Evolutionary conservation across 2,888 invertebrate genomes (phyloP), one percentile per base, ranked within the genome.

Genomic region (Griposia aprilina): DNA sequence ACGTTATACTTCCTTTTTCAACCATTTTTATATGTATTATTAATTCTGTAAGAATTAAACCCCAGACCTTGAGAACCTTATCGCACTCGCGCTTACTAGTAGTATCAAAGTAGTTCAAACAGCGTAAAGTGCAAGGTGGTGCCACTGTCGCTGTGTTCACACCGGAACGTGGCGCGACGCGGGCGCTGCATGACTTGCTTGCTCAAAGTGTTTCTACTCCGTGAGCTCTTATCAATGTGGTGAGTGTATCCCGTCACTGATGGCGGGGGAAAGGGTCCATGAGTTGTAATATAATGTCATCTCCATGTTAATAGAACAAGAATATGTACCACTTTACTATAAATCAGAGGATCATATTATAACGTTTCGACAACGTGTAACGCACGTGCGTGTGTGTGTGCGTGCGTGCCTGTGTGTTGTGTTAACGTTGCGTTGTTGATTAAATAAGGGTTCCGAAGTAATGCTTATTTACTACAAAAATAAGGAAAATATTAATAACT

Each of bases 131-230:
- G 30, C n/a, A 48, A 67, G 26, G 17, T 15, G 74, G 70, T 45
- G 30, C 76, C 52, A 63, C 36, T 36, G 55, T 57, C 68, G 2
- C 63, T 26, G 48, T 26, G 36, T n/a, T 15, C 76, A 48, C 57
- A 17, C 55, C 26, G 63, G 17, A 8, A 17, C 65, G 48, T 17
- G 26, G 23, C 20, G 30, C 15, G 20, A 10, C 48, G 74, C 48
- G 68, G 4, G 7, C 57, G 60, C 71, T 57, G 15, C 72, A 60
- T 71, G 71, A 71, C 74, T 36, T 13, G 59, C 36, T 59, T 26
- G 41, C 50, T 72, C 17, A 41, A 30, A 26, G 41, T 50, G 48
- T 50, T 63, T 60, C 17, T 15, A 50, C n/a, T 48, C 13, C 13
- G n/a, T 26, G 20, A 36, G 15, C 59, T 74, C 57, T 48, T 30